Evolutionary conservation across 2,888 invertebrate genomes (phyloP).

Genomic region (Leptogaster cylindrica): DNA sequence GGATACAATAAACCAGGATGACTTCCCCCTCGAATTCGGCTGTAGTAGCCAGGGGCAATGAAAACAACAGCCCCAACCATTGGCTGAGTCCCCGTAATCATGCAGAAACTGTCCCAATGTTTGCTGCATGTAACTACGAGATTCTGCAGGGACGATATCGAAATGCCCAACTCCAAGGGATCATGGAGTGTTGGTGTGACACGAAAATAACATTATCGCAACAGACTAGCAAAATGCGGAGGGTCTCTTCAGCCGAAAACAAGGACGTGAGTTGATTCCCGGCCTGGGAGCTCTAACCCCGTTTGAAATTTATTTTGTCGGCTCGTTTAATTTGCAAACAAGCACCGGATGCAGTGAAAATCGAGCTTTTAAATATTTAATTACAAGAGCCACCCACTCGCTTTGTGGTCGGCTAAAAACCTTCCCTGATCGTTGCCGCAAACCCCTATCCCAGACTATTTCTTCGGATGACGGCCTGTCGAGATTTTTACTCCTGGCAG

Average conservation of each 20-base stretch:
- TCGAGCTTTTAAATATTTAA: constrained; percentile 41
- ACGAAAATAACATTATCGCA: constrained; percentile 40
- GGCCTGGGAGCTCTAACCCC: not conserved
- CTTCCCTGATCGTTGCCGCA: no score
- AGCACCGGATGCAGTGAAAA: constrained; percentile 38
- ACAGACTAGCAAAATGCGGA: constrained; percentile 19
- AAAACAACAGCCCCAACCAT: constrained; percentile 9
- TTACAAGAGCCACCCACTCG: constrained; percentile 21
- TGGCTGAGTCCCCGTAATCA: constrained; percentile 2
- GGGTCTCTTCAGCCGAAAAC: constrained; percentile 2
- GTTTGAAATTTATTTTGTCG: constrained; percentile 41
- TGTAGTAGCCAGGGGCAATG: constrained; percentile 10
- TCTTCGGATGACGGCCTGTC: constrained; percentile 17
- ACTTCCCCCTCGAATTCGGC: constrained; percentile 27
- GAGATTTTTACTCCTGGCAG: constrained; percentile 35
- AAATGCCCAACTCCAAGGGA: constrained; percentile 10
- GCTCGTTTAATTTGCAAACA: constrained; percentile 42
- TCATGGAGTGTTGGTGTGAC: constrained; percentile 28
- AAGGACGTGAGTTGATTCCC: constrained; percentile 8
- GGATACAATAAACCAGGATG: constrained; percentile 33
- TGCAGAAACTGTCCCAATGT: constrained; percentile 25
- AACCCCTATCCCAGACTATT: not conserved
- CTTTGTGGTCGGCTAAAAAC: constrained; percentile 4
- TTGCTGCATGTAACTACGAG: not conserved
- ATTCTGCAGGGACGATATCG: constrained; percentile 1